Conservation (phyloP, 2,113 vertebrate species). For the Proterorhinus semilunaris region DNA sequence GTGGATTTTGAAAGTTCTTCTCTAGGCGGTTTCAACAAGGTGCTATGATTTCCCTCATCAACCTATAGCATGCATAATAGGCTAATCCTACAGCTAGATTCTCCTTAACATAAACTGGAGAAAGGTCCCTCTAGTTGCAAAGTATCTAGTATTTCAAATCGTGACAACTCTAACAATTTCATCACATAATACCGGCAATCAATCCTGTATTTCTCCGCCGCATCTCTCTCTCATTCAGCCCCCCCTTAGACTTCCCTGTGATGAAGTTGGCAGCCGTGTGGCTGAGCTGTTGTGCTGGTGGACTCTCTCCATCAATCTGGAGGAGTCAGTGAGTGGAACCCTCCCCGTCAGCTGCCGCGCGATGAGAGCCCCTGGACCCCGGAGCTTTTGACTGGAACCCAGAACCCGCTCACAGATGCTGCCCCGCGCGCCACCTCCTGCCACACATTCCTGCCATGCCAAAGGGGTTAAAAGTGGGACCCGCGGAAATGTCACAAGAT, state of each 20-base stretch:
- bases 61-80: no score
- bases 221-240: conserved; percentile 6
- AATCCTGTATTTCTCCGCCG: neutral
- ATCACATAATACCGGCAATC: neutral
- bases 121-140: no score
- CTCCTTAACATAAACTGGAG: no score
- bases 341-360: conserved; percentile 25
- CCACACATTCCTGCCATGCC: conserved; percentile 47
- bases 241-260: conserved; percentile 18
- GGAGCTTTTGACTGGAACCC: conserved; percentile 40
- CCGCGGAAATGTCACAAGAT: conserved; percentile 39
- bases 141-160: no score
- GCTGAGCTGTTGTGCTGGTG: conserved; percentile 1
- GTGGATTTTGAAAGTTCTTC: no score
- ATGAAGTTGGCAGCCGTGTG: conserved; percentile 31
- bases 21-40: no score
- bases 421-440: conserved; percentile 16
- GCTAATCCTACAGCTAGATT: no score
- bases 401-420: conserved; percentile 56
- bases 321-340: conserved; percentile 27
- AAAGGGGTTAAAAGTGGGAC: conserved; percentile 39
- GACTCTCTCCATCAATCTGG: conserved; percentile 35
- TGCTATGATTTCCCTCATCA: no score
- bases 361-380: conserved; percentile 29
- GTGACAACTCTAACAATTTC: no score